A percentile compares a stretch with the other conserved stretches of the same genome.
Conservation (phyloP, 2,888 invertebrate genomes). For the Opisthograptis luteolata region DNA sequence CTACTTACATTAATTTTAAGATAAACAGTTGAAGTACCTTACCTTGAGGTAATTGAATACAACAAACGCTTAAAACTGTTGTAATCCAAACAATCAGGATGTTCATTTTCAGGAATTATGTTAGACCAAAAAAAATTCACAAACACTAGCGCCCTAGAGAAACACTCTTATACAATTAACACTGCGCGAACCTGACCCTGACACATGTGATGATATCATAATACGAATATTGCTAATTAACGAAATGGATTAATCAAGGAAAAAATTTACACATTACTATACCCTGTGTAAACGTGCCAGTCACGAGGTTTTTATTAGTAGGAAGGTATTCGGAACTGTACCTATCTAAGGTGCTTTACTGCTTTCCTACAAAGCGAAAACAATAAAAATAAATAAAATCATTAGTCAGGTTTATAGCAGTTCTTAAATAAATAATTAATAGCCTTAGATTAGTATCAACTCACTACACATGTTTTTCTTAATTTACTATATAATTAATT, state of each 20-base stretch:
- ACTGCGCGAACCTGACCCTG: constrained; percentile 45
- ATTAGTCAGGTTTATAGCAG: too few relatives aligned
- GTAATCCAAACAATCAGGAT: constrained; percentile 42
- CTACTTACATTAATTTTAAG: neutral
- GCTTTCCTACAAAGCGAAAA: too few relatives aligned
- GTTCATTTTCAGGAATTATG: constrained; percentile 32
- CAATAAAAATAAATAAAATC: too few relatives aligned
- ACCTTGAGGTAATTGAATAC: constrained; percentile 3
- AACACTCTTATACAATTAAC: constrained; percentile 57
- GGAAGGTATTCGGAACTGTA: neutral
- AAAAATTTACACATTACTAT: constrained; percentile 49
- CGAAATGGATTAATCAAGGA: constrained; percentile 66
- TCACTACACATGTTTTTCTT: too few relatives aligned
- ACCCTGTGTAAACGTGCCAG: constrained; percentile 51
- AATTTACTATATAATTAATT: too few relatives aligned
- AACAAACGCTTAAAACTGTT: constrained; percentile 6
- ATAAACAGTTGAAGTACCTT: neutral
- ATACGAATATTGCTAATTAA: constrained; percentile 53
- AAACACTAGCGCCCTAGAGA: constrained; percentile 57
- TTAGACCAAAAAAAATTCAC: constrained; percentile 19
- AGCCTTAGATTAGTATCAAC: too few relatives aligned
- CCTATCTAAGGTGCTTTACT: too few relatives aligned
- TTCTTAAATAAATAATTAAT: too few relatives aligned
- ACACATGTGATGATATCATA: constrained; percentile 63
- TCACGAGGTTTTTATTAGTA: constrained; percentile 68